Evolutionary conservation across 2,797 vertebrate genomes (phyloP).

Genomic region (Pachyuromys duprasi): DNA sequence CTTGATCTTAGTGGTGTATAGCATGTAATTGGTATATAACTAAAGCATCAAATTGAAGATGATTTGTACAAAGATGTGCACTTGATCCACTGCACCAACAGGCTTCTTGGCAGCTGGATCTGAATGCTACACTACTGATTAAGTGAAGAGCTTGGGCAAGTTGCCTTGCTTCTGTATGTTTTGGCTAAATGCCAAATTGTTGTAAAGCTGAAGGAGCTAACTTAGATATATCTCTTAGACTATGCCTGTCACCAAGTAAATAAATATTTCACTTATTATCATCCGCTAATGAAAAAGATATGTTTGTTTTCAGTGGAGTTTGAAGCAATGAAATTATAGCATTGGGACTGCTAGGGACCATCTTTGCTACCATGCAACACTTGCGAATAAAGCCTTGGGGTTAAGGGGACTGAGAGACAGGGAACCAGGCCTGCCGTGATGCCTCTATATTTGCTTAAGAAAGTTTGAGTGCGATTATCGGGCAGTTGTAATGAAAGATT

Average conservation of each 20-base stretch:
- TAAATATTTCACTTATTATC: background rate
- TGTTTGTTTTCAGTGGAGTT: background rate
- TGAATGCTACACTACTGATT: background rate
- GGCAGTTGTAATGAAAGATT: constrained; percentile 30
- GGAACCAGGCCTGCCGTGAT: background rate
- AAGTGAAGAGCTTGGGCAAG: background rate
- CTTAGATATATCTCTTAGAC: background rate
- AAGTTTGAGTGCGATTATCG: background rate
- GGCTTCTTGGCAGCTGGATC: background rate
- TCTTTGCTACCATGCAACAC: background rate
- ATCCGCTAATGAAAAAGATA: background rate
- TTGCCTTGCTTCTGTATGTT: background rate
- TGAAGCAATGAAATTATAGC: background rate
- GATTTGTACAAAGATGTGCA: background rate
- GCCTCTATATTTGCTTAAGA: constrained; percentile 29
- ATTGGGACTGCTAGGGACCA: background rate
- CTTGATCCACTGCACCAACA: background rate
- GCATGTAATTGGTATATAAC: background rate
- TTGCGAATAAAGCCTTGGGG: background rate
- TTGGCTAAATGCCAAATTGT: background rate
- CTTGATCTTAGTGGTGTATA: background rate
- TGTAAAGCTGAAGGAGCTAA: background rate
- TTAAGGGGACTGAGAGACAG: background rate
- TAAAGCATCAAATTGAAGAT: background rate
- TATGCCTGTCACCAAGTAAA: background rate